Base-by-base conservation (phyloP, 2,797 vertebrate genomes). In the Harpagifer antarcticus region DNA sequence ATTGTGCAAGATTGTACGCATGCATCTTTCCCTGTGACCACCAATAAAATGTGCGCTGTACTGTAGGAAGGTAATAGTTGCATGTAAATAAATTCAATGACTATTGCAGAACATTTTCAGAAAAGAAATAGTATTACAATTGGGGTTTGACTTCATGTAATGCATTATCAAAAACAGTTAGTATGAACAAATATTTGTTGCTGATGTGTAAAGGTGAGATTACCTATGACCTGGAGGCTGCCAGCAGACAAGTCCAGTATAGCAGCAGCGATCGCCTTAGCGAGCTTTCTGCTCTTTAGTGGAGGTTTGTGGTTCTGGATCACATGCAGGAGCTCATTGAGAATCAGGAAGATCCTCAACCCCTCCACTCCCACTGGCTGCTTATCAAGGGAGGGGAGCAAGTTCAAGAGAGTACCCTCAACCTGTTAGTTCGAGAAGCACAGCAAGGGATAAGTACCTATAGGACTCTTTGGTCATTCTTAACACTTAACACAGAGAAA, bases 341-440 rank as follows among this genome's bases (percentile, higher is more conserved):
- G 73, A 66, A 95, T 81, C 77, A 94, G 78, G 77, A 89, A 94
- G 78, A 93, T 57, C 81, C 94, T 91, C 74, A 94, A 68, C 37
- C 83, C 88, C 84, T 94, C 94, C 31, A 90, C 82, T 2, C 88
- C 88, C 49, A 74, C 66, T 9, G 80, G 80, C 10, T 67, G 74
- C 43, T 67, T 42, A 48, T 72, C 50, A 63, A 94, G 58, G 1
- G 83, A 88, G 0, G 54, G 61, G 63, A 94, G 59, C 58, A 95
- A 72, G 5, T 48, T 11, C 53, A 56, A 12, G 19, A 94, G 74
- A 7, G 53, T 64, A 0, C 57, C 63, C 70, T 78, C 66, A 20
- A 95, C 79, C 95, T 95, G 84, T 54, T 11, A 5, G 33, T 73
- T 50, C 13, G 17, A 67, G 44, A 60, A 60, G 11, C 12, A 48